Evolutionary conservation across 2,113 vertebrate genomes (phyloP), one percentile per base, ranked within the genome.

Genomic region (Prunella himalayana): DNA sequence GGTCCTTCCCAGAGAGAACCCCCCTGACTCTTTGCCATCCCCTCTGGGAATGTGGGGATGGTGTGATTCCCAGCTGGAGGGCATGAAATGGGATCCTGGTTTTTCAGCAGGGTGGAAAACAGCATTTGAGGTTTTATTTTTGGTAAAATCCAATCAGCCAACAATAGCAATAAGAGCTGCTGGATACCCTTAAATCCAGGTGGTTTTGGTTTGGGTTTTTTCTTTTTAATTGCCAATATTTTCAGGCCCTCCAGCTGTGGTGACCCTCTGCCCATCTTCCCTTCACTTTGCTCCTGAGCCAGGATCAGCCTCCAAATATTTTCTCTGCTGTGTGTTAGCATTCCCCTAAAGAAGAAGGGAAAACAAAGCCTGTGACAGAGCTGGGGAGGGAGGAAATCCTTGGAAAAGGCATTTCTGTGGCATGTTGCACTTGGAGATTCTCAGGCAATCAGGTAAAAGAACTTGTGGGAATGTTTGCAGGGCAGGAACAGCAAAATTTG

Each of bases 161-260:
- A 56, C 76, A 65, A 64, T 14, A 96, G 96, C 97, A 97, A 95
- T 92, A 97, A 97, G 53, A 86, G 86, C 82, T 30, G 1, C 65
- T 73, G 89, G 60, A 51, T 88, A 21, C 9, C 59, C 42, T 7
- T 24, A 42, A 88, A 89, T 82, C 68, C 63, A 75, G 42, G 19
- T 37, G 12, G 12, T 11, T 61, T 68, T 71, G 42, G 7, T 60
- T 69, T n/a, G 11, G 12, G 5, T 19, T 13, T 10, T 20, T 10
- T 63, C 28, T 56, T 7, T 61, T 54, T 16, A 17, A 24, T 44
- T 41, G 16, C 47, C 31, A 44, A 0, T 50, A 39, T 66, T 93
- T 91, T 63, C 61, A 57, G 42, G 47, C 82, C 47, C 23, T 59
- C 57, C 42, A 37, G 2, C 41, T 2, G 9, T 4, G 3, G 47